These are phyloP conservation scores for Leptodactylus fuscus DNA, from an alignment of 2,113 vertebrate genomes.

Conservation along the genomic window DNA sequence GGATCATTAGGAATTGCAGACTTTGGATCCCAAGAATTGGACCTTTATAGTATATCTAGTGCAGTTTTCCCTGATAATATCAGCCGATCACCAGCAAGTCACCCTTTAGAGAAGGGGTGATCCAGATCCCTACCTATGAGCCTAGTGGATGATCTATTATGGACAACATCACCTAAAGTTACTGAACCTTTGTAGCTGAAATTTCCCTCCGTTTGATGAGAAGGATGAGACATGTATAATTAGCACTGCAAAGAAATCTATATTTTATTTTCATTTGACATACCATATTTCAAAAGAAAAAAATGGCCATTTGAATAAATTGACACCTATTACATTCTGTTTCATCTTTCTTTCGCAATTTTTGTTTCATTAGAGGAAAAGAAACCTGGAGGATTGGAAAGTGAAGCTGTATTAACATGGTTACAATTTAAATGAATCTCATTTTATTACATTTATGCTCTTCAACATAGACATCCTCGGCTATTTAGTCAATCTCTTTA, in stretches of 20 bases:
- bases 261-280: constrained; percentile 24
- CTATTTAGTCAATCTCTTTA: constrained; percentile 3
- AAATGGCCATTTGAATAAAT: constrained; percentile 38
- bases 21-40: too few species aligned
- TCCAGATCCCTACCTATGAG: not conserved
- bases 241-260: not conserved
- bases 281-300: constrained; percentile 15
- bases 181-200: not conserved
- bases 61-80: too few species aligned
- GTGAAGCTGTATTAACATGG: not conserved
- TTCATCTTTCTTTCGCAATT: constrained; percentile 37
- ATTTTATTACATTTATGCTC: constrained; percentile 11
- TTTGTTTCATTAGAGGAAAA: constrained; percentile 28
- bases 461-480: constrained; percentile 25
- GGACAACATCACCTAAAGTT: not conserved
- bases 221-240: not conserved
- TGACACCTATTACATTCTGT: constrained; percentile 37
- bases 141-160: not conserved
- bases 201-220: not conserved
- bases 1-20: too few species aligned
- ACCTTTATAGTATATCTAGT: too few species aligned
- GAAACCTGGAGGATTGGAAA: constrained; percentile 9
- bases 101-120: too few species aligned
- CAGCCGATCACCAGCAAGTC: too few species aligned
- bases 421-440: constrained; percentile 22